Evolutionary conservation across 1,140 invertebrate species (phyloP).

Genomic region (Diploscapter pachys): DNA sequence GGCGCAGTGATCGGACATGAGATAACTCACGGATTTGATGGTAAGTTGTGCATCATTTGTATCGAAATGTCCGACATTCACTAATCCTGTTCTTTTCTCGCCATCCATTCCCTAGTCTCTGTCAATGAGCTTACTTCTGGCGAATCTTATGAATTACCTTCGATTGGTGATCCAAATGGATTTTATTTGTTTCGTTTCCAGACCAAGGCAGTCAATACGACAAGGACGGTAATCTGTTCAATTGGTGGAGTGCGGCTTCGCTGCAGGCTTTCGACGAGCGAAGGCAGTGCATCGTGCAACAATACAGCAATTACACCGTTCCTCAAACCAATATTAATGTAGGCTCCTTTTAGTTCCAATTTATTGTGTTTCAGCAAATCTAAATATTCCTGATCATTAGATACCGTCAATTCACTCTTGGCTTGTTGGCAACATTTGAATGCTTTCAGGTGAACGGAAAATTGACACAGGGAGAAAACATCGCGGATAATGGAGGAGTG

Average conservation of each 20-base stretch:
- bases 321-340: slow-evolving; percentile 58
- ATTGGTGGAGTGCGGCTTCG: not conserved
- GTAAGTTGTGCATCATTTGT: slow-evolving; percentile 12
- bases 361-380: not conserved
- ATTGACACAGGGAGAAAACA: slow-evolving; percentile 64
- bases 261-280: not conserved
- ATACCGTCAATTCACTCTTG: not conserved
- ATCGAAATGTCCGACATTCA: no score
- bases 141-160: no score
- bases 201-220: slow-evolving; percentile 1
- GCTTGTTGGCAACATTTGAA: not conserved
- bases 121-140: no score
- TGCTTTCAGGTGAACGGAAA: slow-evolving; percentile 59
- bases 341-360: not conserved
- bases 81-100: no score
- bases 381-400: not conserved
- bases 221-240: not conserved
- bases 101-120: no score
- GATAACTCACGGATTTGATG: slow-evolving; percentile 65
- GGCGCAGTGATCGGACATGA: slow-evolving; percentile 65
- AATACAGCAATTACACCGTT: not conserved
- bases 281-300: not conserved
- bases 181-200: not conserved
- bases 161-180: not conserved
- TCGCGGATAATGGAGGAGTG: slow-evolving; percentile 64